These are phyloP conservation scores for Muntiacus muntjak DNA, from an alignment of 2,113 vertebrate genomes.

Conservation along the genomic window DNA sequence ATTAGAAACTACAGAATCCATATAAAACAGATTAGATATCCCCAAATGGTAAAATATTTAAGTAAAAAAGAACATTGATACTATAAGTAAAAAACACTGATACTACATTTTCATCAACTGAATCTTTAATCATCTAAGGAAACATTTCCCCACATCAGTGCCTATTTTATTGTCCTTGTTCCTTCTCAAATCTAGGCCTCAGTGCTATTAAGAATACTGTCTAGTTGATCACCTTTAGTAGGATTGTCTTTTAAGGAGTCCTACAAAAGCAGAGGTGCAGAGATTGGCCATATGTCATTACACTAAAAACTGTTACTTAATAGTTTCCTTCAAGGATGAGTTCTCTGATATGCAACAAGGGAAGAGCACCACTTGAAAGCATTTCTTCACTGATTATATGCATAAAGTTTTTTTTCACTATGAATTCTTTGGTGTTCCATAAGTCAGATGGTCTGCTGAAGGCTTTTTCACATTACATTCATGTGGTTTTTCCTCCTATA, in stretches of 20 bases:
- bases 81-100: neutral
- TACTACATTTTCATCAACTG: neutral
- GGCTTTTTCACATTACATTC: neutral
- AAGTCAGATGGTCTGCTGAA: neutral
- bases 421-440: neutral
- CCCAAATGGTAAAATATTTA: neutral
- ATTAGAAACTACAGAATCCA: neutral
- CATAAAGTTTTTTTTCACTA: neutral
- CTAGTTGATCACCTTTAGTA: neutral
- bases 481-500: neutral
- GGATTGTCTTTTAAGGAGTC: neutral
- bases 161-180: neutral
- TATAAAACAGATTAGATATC: neutral
- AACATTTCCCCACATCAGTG: neutral
- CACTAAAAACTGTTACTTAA: neutral
- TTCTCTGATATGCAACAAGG: neutral
- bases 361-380: neutral
- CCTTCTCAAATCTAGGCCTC: neutral
- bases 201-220: neutral
- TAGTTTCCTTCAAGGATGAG: neutral
- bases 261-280: neutral
- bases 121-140: neutral
- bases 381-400: neutral
- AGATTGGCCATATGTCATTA: neutral
- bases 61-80: neutral